These are phyloP conservation scores for Rhabdomys dilectus DNA, from an alignment of 2,113 vertebrate genomes.

Conservation along the genomic window DNA sequence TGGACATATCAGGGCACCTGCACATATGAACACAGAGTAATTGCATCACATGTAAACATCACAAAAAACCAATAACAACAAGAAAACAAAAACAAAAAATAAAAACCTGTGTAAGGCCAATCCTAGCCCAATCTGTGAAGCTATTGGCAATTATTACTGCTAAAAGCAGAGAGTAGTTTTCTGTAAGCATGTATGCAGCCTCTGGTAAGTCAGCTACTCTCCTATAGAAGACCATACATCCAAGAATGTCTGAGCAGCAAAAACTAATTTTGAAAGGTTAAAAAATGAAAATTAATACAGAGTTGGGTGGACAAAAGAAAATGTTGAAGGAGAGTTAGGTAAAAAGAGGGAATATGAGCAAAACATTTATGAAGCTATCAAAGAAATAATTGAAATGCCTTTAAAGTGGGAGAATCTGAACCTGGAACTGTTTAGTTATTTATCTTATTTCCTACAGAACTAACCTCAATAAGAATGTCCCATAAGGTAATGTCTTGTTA, in stretches of 20 bases:
- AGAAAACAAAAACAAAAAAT: neutral
- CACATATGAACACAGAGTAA: neutral
- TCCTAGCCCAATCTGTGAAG: neutral
- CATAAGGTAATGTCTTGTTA: neutral
- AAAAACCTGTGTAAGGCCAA: neutral
- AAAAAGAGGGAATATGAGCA: neutral
- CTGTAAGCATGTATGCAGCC: neutral
- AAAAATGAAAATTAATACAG: neutral
- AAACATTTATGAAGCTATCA: neutral
- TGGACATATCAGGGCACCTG: neutral
- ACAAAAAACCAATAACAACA: too few relatives aligned
- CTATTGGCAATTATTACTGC: neutral
- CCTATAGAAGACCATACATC: neutral
- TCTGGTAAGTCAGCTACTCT: neutral
- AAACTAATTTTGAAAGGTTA: neutral
- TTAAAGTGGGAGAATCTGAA: neutral
- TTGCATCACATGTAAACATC: neutral
- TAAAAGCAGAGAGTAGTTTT: neutral
- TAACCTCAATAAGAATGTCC: neutral
- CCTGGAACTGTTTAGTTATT: neutral
- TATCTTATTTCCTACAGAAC: neutral
- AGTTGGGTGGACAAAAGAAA: neutral
- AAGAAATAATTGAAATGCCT: neutral
- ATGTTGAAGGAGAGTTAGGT: neutral
- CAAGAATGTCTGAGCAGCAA: neutral